phyloP scores from a whole-genome alignment of 2,888 invertebrate genomes.

The Callyntrura guangdongensis region DNA sequence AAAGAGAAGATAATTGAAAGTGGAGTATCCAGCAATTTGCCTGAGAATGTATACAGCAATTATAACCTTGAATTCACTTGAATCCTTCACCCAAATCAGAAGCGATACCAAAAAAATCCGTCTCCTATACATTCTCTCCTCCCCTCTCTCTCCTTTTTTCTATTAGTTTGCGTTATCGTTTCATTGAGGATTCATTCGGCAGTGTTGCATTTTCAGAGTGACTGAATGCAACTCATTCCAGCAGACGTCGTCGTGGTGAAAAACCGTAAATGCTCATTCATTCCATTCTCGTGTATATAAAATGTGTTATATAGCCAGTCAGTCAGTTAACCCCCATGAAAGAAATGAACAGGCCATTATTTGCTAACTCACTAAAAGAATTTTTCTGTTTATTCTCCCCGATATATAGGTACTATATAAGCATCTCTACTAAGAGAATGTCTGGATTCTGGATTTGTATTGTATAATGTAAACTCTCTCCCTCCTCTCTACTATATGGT shows the following conservation, averaged over 20 bases:
- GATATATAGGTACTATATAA: neutral
- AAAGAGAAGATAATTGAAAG: constrained; percentile 45
- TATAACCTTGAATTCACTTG: constrained; percentile 60
- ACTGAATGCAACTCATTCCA: constrained; percentile 52
- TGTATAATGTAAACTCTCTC: neutral
- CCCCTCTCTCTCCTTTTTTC: constrained; percentile 23
- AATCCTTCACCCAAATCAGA: constrained; percentile 46
- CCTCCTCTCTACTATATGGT: too few relatives aligned
- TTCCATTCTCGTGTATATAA: constrained; percentile 7
- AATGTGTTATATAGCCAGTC: constrained; percentile 36
- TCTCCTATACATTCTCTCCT: neutral
- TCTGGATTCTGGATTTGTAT: neutral
- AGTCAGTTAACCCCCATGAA: constrained; percentile 42
- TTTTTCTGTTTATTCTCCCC: constrained; percentile 42
- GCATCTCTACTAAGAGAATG: neutral
- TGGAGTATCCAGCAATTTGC: constrained; percentile 45
- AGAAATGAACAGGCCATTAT: constrained; percentile 57
- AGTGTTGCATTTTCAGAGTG: constrained; percentile 34
- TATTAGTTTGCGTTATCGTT: constrained; percentile 33
- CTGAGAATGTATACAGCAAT: constrained; percentile 59
- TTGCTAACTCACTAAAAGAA: constrained; percentile 55
- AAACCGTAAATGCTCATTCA: constrained; percentile 10
- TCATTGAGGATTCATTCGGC: constrained; percentile 26
- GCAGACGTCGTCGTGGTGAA: neutral
- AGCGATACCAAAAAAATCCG: constrained; percentile 30